Evolutionary conservation across 2,888 invertebrate genomes (phyloP), one percentile per base, ranked within the genome.

Genomic region (Synanthedon formicaeformis): DNA sequence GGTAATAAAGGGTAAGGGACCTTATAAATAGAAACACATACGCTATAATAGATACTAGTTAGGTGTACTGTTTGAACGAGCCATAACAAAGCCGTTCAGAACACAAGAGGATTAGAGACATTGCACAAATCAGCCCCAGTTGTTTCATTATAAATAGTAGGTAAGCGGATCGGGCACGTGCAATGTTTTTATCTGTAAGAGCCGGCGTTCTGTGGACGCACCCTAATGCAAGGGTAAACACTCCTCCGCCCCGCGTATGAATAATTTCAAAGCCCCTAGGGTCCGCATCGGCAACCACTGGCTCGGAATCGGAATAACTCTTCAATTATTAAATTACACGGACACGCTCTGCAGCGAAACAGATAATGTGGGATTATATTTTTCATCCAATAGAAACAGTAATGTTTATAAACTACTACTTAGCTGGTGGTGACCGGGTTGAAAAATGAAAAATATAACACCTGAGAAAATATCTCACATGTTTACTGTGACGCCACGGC

Each of bases 261-360:
- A 85, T 85, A 85, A 84, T 81, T 77, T 68, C 70, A 71, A 67
- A 70, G 67, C 71, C 69, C 64, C 73, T 68, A 71, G 71, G 73
- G 34, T 34, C 34, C 8, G 34, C 34, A 34, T 34, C 2, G 34
- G 68, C 62, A 70, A 48, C 63, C 58, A 61, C 55, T 60, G 70
- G 69, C 65, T 73, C 65, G 71, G 71, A 69, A 70, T 81, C 74
- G 75, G 76, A 79, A 84, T 83, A 83, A 78, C 76, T 75, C 78
- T 69, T 69, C 75, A 77, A 81, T 84, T 83, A 84, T 84, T 83
- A 78, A 81, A 83, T 84, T 83, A 82, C 77, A 81, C 81, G 72
- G 66, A 71, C 71, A 69, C 14, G 45, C 6, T 45, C 13, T 10
- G 34, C 34, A 34, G 34, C 34, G 34, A 10, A 34, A 34, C 6